phyloP scores from a whole-genome alignment of 2,888 invertebrate species.

The Cyaniris semiargus region DNA sequence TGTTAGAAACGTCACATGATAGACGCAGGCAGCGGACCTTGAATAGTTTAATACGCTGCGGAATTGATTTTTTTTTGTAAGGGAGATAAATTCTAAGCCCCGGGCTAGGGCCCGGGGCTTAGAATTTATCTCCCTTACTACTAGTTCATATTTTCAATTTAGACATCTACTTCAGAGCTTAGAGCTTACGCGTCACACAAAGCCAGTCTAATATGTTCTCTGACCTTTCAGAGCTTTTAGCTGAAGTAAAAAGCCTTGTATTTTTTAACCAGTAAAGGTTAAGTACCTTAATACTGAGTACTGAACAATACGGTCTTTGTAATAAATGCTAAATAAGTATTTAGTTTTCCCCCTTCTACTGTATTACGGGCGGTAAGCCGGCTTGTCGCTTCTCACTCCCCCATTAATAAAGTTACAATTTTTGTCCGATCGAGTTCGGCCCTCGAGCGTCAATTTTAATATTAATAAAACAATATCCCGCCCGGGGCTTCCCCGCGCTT shows the following conservation, averaged over 20 bases:
- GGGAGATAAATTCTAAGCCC: neutral
- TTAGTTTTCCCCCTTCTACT: neutral
- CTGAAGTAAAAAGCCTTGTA: neutral
- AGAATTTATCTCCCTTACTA: too few relatives aligned
- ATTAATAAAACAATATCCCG: constrained; percentile 6
- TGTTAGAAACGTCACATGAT: too few relatives aligned
- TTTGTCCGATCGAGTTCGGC: constrained; percentile 3
- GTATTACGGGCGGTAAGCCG: neutral
- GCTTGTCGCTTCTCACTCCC: neutral
- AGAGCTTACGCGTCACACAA: neutral
- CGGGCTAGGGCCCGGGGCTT: too few relatives aligned
- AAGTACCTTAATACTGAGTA: neutral
- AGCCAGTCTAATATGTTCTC: neutral
- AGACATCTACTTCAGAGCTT: neutral
- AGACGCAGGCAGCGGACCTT: too few relatives aligned
- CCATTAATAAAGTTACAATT: neutral
- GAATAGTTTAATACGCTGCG: too few relatives aligned
- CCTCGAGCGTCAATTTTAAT: neutral
- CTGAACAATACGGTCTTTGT: too few relatives aligned
- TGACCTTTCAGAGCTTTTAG: neutral
- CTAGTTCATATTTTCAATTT: neutral
- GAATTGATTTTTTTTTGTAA: too few relatives aligned
- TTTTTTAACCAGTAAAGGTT: neutral
- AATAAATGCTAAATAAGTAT: neutral
- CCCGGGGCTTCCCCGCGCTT: neutral